Evolutionary conservation across 1,140 invertebrate genomes (phyloP), one percentile per base, ranked within the genome.

Genomic region (Brachionus manjavacas): DNA sequence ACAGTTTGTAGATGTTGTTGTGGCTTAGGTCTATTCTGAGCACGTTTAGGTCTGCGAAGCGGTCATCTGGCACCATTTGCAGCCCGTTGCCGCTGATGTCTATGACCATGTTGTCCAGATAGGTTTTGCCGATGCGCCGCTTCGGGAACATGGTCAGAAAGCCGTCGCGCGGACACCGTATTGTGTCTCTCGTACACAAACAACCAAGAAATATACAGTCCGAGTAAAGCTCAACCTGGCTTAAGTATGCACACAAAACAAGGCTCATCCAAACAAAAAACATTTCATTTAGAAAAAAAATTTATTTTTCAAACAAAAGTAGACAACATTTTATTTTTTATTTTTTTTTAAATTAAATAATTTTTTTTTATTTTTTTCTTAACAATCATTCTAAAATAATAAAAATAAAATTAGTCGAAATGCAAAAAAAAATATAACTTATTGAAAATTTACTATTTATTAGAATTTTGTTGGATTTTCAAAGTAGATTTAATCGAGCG

Each of bases 111-210:
- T 49, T 76, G 46, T 76, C 2, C 41, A 46, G 0, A 12, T 76
- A 76, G 3, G 41, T 46, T 25, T 49, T 76, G 31, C 43, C 72
- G 3, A 76, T 46, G 16, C 43, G 72, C 0, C 72, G 39, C 60
- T 81, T 81, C 23, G 79, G 79, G 25, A 81, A 81, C 79, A 81
- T 64, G 25, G 28, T 68, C 14, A 81, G 25, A 39, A 72, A 72
- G 46, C 72, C 25, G 23, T 68, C 41, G 23, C 25, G 20, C 52
- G 79, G 79, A 46, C 79, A 81, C 23, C 52, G 52, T 81, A 81
- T 68, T 31, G 31, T 68, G 20, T 81, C 39, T 28, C 8, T 81
- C 6, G 60, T 20, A 25, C 79, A 81, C 9, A 20, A 60, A 60
- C 79, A 81, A 3, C 79, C 79, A 2, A 81, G 23, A 28, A 64